These are phyloP conservation scores for Alouatta palliata DNA, from an alignment of 2,113 vertebrate species.

Conservation along the genomic window DNA sequence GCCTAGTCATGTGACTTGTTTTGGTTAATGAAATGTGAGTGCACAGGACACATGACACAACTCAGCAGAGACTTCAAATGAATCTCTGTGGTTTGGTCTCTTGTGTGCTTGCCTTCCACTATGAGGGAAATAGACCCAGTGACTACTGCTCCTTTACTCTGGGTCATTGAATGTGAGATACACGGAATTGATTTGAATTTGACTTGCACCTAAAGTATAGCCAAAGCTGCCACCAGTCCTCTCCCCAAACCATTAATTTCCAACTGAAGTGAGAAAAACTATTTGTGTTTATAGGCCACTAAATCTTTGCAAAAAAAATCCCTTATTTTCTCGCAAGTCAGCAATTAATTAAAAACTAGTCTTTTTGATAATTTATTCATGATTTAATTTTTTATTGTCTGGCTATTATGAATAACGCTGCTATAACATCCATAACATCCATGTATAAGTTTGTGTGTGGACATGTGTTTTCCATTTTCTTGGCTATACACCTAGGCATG, in stretches of 20 bases:
- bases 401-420: background rate
- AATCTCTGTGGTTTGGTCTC: background rate
- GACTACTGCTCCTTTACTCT: background rate
- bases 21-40: background rate
- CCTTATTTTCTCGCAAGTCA: constrained; percentile 3
- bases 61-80: background rate
- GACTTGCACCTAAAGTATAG: background rate
- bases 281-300: background rate
- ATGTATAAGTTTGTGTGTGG: background rate
- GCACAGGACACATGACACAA: background rate
- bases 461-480: background rate
- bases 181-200: background rate
- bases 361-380: background rate
- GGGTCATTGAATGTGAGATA: background rate
- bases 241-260: background rate
- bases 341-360: background rate
- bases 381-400: background rate
- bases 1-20: background rate
- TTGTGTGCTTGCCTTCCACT: background rate
- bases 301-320: background rate
- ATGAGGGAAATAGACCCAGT: background rate
- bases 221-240: background rate
- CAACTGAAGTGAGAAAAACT: background rate
- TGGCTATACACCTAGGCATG: background rate
- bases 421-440: background rate